Evolutionary conservation across 2,113 vertebrate genomes (phyloP).

Genomic region (Pseudolaguvia tuberculata): DNA sequence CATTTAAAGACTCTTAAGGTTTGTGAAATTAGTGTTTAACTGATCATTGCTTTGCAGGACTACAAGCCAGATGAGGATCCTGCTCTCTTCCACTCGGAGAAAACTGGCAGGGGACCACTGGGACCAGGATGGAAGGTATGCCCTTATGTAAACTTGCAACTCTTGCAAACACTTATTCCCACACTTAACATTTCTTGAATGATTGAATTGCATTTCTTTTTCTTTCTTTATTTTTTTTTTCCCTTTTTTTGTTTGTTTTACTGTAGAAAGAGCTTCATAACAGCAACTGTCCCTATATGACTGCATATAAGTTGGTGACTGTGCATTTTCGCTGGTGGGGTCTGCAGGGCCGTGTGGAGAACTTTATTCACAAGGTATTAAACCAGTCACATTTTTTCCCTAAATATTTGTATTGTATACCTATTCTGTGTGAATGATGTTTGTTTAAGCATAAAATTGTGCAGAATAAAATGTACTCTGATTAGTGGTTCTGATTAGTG

Average conservation of each 20-base stretch:
- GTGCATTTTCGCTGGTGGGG: constrained; percentile 70
- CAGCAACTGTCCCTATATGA: constrained; percentile 64
- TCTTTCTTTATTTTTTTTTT: no score
- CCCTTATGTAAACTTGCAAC: neutral
- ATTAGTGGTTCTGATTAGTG: neutral
- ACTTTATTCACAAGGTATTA: constrained; percentile 66
- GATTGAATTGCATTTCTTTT: neutral
- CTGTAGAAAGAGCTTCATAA: constrained; percentile 58
- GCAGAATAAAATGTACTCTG: neutral
- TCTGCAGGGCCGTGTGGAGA: constrained; percentile 64
- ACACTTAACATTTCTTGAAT: neutral
- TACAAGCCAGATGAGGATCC: constrained; percentile 67
- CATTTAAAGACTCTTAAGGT: no score
- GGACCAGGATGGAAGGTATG: constrained; percentile 65
- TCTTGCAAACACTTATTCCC: neutral
- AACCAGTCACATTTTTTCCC: neutral
- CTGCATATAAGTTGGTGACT: constrained; percentile 66
- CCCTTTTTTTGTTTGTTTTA: no score
- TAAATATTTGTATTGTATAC: neutral
- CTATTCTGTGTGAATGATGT: neutral
- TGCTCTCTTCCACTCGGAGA: constrained; percentile 60
- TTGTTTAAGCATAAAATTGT: neutral
- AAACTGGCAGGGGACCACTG: constrained; percentile 63
- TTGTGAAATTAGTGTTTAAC: no score
- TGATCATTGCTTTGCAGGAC: constrained; percentile 51